phyloP scores from a whole-genome alignment of 2,888 invertebrate species.

The Sarcophaga caerulescens region DNA sequence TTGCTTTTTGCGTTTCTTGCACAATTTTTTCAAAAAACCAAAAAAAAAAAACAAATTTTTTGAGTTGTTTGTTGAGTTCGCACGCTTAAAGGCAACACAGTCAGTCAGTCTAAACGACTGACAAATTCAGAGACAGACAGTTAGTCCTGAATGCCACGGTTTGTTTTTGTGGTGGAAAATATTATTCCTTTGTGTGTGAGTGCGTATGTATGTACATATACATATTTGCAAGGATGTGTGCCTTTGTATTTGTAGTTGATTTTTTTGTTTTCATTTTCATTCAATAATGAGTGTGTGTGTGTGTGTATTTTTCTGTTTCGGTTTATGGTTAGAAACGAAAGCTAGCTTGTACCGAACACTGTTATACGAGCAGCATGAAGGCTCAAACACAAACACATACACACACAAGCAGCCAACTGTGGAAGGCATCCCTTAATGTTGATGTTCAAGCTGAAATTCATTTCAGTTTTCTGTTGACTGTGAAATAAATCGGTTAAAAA shows the following conservation, averaged over 20 bases:
- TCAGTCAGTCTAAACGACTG: background rate
- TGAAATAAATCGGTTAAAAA: constrained; percentile 59
- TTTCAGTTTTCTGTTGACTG: constrained; percentile 66
- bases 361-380: constrained; percentile 32
- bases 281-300: constrained; percentile 9
- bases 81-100: constrained; percentile 12
- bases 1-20: background rate
- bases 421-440: constrained; percentile 46
- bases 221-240: constrained; percentile 17
- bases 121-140: background rate
- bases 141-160: background rate
- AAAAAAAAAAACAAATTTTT: no score
- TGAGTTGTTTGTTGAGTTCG: constrained; percentile 25
- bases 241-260: constrained; percentile 24
- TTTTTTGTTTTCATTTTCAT: constrained; percentile 38
- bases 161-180: constrained; percentile 31
- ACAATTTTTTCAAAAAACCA: no score
- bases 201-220: background rate
- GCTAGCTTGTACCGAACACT: constrained; percentile 15
- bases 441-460: constrained; percentile 33
- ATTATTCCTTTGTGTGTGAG: constrained; percentile 13
- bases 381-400: background rate
- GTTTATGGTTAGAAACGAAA: constrained; percentile 46
- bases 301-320: no score
- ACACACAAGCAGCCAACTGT: background rate